Conservation (phyloP, 2,113 vertebrate genomes). For the Tragulus kanchil region DNA sequence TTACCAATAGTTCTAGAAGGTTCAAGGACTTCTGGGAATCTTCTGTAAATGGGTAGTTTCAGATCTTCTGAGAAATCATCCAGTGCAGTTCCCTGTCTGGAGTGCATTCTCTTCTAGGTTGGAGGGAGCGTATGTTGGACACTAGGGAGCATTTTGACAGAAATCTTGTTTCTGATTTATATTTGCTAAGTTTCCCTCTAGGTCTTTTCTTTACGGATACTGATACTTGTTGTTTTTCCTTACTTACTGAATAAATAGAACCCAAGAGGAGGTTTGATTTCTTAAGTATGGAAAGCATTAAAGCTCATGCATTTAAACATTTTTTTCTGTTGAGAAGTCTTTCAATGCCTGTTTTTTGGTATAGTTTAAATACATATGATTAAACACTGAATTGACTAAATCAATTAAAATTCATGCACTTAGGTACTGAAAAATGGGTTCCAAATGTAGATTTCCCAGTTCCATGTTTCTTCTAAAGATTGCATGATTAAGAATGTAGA, state of each 20-base stretch:
- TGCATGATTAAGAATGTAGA: neutral
- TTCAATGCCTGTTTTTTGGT: neutral
- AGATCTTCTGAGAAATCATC: neutral
- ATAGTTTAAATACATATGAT: neutral
- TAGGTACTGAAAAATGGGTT: neutral
- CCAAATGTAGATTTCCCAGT: neutral
- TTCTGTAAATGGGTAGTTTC: neutral
- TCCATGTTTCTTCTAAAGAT: neutral
- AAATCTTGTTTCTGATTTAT: neutral
- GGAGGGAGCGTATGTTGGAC: neutral
- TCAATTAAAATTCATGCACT: neutral
- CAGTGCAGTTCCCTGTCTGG: accelerated
- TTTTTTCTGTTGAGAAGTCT: neutral
- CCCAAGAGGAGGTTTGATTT: neutral
- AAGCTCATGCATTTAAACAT: neutral
- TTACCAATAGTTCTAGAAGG: neutral
- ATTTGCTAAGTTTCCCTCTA: neutral
- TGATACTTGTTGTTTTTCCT: neutral
- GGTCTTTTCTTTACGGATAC: neutral
- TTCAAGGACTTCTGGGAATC: neutral
- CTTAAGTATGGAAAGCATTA: neutral
- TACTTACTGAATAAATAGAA: neutral
- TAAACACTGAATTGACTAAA: neutral
- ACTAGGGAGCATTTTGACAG: neutral
- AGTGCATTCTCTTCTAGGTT: neutral